phyloP scores from a whole-genome alignment of 2,113 vertebrate genomes.

The Synodontis membranacea region DNA sequence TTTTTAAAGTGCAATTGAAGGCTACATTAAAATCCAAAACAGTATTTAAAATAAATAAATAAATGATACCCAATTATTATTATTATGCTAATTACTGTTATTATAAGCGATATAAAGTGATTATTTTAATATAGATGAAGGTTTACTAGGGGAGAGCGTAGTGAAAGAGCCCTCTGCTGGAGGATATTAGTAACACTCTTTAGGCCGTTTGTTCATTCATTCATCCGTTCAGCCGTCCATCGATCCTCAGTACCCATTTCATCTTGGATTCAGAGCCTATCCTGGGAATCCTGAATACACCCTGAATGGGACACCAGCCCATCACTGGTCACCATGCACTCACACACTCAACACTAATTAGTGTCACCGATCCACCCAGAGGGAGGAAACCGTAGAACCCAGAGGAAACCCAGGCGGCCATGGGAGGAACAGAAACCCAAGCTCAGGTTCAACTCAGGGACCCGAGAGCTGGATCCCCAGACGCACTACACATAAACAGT shows the following conservation, averaged over 20 bases:
- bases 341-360: neutral
- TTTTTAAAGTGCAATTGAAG: too few relatives aligned
- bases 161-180: slow-evolving; percentile 2
- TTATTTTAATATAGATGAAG: neutral
- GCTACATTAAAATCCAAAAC: neutral
- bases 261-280: too few relatives aligned
- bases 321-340: neutral
- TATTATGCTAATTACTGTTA: neutral
- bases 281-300: neutral
- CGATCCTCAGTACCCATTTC: too few relatives aligned
- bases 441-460: neutral
- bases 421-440: neutral
- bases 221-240: neutral
- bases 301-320: neutral
- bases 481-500: neutral
- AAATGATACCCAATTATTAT: neutral
- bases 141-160: neutral
- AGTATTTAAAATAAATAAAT: neutral
- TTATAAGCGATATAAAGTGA: neutral
- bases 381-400: neutral
- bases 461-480: neutral
- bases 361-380: neutral
- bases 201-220: neutral
- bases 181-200: neutral
- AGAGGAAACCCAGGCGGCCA: neutral